These are phyloP conservation scores for Pygoscelis antarcticus DNA, from an alignment of 2,113 vertebrate species.

Conservation along the genomic window DNA sequence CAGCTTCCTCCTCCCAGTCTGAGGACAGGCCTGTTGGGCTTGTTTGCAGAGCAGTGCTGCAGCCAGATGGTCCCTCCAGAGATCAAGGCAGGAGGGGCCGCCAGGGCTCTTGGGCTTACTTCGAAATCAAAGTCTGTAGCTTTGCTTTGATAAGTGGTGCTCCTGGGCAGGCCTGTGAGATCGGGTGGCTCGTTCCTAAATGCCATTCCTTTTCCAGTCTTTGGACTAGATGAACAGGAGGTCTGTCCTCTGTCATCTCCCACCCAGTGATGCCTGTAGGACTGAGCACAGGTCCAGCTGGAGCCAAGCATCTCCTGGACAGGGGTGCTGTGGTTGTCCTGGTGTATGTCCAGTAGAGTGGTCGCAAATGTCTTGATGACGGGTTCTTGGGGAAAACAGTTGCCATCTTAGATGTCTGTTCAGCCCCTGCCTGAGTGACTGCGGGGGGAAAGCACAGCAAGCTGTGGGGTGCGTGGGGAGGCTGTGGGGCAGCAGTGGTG, in stretches of 20 bases:
- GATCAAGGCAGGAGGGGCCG: not conserved
- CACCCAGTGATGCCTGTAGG: not conserved
- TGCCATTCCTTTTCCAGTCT: not conserved
- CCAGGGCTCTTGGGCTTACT: not conserved
- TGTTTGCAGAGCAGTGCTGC: slow-evolving; percentile 3
- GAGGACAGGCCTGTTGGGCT: not conserved
- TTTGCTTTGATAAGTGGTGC: slow-evolving; percentile 22
- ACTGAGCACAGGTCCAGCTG: not conserved
- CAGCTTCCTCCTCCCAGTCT: not conserved
- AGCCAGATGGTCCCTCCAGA: slow-evolving; percentile 16
- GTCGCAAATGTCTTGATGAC: not conserved
- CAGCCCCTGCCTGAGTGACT: not conserved
- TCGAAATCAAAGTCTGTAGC: not conserved
- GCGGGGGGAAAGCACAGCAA: rapidly evolving
- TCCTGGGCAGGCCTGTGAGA: not conserved
- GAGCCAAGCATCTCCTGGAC: not conserved
- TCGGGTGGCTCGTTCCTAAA: not conserved
- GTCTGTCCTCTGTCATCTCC: not conserved
- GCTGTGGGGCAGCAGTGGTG: not conserved
- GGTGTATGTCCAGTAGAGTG: not conserved
- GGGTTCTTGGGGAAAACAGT: not conserved
- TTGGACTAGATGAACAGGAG: not conserved
- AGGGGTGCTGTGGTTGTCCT: not conserved
- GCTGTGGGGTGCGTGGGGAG: not conserved
- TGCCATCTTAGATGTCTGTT: not conserved